Conservation (phyloP, 2,113 vertebrate genomes). For the Leucosticte australis region DNA sequence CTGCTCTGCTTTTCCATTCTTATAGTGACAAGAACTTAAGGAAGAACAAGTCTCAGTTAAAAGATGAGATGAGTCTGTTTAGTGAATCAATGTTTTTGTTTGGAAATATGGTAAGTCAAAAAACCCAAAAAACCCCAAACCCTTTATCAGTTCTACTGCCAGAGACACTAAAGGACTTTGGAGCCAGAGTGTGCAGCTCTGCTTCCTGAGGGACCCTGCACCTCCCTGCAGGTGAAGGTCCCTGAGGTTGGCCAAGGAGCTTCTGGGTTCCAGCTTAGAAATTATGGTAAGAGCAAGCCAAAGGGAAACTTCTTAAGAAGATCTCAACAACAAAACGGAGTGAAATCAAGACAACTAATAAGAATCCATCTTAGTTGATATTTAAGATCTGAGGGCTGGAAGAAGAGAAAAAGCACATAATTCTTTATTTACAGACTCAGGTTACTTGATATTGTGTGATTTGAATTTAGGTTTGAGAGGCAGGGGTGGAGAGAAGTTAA, state of each 20-base stretch:
- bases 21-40: background rate
- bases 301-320: background rate
- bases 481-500: background rate
- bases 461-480: background rate
- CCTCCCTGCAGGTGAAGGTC: background rate
- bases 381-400: background rate
- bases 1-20: background rate
- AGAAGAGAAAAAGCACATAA: background rate
- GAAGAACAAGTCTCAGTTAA: background rate
- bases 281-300: background rate
- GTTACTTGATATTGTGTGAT: background rate
- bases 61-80: background rate
- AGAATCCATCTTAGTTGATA: background rate
- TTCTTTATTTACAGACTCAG: background rate
- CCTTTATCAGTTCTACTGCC: background rate
- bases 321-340: background rate
- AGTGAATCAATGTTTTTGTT: background rate
- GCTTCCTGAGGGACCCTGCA: background rate
- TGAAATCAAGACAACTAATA: background rate
- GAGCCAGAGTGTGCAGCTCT: background rate
- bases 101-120: background rate
- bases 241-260: background rate
- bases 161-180: background rate
- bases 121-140: accelerated
- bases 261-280: background rate